Evolutionary conservation across 2,888 invertebrate genomes (phyloP).

Genomic region (Chrysolina oricalcia): DNA sequence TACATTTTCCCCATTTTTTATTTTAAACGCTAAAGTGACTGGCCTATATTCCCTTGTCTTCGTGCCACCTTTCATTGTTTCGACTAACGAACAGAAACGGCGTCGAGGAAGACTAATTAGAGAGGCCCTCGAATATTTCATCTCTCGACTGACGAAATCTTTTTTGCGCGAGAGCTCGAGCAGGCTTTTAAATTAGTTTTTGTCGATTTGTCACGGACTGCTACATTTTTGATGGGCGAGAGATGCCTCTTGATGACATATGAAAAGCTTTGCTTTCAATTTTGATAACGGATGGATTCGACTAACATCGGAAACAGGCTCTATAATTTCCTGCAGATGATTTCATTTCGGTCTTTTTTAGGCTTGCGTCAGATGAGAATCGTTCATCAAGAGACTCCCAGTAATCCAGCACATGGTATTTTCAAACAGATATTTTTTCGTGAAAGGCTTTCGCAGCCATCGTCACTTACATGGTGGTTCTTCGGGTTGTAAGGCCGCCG

Average conservation of each 20-base stretch:
- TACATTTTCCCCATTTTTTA: too few relatives aligned
- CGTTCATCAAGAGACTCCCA: neutral
- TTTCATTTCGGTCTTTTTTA: neutral
- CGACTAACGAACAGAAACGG: constrained; percentile 16
- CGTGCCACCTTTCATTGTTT: constrained; percentile 7
- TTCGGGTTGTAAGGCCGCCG: too few relatives aligned
- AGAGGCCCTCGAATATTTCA: neutral
- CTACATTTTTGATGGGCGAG: neutral
- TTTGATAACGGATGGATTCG: constrained; percentile 8
- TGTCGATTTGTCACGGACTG: constrained; percentile 8
- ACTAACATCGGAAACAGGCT: neutral
- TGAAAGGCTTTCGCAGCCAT: too few relatives aligned
- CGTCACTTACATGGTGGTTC: too few relatives aligned
- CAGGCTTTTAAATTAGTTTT: constrained; percentile 1
- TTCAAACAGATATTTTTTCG: too few relatives aligned
- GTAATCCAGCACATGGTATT: too few relatives aligned
- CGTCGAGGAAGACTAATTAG: neutral
- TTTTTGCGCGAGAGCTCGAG: constrained; percentile 2
- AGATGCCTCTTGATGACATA: neutral
- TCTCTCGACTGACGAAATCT: neutral
- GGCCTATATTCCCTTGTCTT: constrained; percentile 1
- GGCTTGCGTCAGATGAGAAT: neutral
- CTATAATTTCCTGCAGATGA: neutral
- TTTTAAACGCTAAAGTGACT: too few relatives aligned
- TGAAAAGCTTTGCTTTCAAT: neutral